Percentiles rank a stretch among this genome's conserved stretches.
Conservation (phyloP, 2,888 invertebrate genomes). For the Hypomecis atomaria region DNA sequence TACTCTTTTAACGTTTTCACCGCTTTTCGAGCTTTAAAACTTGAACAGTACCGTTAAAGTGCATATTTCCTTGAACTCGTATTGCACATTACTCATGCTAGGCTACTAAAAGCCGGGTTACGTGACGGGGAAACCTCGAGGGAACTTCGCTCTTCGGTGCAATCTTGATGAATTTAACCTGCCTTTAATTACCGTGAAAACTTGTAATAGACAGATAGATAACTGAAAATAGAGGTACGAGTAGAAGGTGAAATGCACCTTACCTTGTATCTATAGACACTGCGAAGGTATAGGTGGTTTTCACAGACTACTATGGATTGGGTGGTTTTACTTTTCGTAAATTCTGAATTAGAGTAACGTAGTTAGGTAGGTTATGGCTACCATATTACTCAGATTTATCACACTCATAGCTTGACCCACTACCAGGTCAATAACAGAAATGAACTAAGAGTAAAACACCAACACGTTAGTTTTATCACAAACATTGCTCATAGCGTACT, state of each 20-base stretch:
- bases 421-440: no score
- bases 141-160: constrained; percentile 40
- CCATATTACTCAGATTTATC: no score
- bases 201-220: constrained; percentile 29
- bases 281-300: not conserved
- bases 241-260: not conserved
- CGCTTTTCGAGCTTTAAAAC: constrained; percentile 34
- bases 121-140: constrained; percentile 37
- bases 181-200: constrained; percentile 41
- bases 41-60: constrained; percentile 47
- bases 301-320: no score
- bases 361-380: no score
- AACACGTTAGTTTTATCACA: no score
- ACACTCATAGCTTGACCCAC: no score
- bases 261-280: not conserved
- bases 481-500: no score
- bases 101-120: constrained; percentile 43
- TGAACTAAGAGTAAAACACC: no score
- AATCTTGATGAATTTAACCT: constrained; percentile 42
- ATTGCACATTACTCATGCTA: constrained; percentile 58
- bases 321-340: no score
- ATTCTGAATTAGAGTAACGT: no score
- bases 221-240: not conserved
- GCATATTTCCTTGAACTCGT: constrained; percentile 49
- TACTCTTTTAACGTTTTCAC: no score